phyloP scores from a whole-genome alignment of 2,113 vertebrate genomes.

The Gorsachius goisagi region DNA sequence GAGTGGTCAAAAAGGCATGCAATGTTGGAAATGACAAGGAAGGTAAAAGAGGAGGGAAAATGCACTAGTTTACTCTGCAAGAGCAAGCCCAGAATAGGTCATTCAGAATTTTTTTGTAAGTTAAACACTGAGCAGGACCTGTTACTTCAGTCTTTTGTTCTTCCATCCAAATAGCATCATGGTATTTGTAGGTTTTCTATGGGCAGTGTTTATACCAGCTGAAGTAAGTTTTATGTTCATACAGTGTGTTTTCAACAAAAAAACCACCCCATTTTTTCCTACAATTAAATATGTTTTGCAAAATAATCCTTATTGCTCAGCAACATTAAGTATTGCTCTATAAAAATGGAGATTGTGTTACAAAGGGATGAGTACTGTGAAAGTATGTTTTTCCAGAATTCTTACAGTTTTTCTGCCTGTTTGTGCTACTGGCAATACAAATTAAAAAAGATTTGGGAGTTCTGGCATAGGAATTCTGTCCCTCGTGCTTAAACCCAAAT shows the following conservation, averaged over 20 bases:
- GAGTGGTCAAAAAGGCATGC: not conserved
- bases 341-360: not conserved
- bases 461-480: not conserved
- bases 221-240: not conserved
- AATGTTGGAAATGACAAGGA: not conserved
- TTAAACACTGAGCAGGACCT: not conserved
- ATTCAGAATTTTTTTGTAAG: not conserved
- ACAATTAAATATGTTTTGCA: not conserved
- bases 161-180: not conserved
- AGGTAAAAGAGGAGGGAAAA: not conserved
- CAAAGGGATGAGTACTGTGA: not conserved
- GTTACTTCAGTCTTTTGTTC: not conserved
- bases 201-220: not conserved
- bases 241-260: not conserved
- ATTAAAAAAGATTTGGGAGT: not conserved
- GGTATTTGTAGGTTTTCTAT: not conserved
- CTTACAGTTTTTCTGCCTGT: not conserved
- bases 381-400: not conserved
- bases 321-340: not conserved
- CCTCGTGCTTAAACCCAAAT: not conserved
- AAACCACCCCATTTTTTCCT: not conserved
- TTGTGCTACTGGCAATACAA: not conserved
- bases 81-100: not conserved
- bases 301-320: not conserved
- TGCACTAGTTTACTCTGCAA: not conserved